phyloP scores from a whole-genome alignment of 2,797 vertebrate species.

The Gallinago solitaria region DNA sequence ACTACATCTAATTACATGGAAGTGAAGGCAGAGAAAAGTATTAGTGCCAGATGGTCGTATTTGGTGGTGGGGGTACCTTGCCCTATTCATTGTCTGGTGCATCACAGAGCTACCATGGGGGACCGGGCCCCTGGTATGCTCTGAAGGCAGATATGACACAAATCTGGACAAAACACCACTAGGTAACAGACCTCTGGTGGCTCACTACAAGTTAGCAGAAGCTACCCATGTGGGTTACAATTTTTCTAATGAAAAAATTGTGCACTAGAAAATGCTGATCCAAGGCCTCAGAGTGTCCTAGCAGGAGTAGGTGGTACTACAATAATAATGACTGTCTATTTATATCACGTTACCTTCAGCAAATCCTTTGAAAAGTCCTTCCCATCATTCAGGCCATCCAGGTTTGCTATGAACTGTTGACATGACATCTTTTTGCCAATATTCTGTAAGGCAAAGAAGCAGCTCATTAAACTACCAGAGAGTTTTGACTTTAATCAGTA shows the following conservation, averaged over 20 bases:
- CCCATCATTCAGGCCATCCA: constrained; percentile 92
- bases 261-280: background rate
- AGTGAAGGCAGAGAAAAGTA: background rate
- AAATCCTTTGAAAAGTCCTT: constrained; percentile 95
- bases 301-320: background rate
- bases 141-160: background rate
- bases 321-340: background rate
- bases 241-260: background rate
- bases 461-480: background rate
- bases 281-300: background rate
- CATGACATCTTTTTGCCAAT: constrained; percentile 99
- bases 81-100: background rate
- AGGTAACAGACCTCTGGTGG: background rate
- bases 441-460: constrained; percentile 83
- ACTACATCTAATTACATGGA: background rate
- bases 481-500: background rate
- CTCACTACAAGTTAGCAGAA: background rate
- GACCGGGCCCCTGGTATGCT: background rate
- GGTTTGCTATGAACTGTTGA: constrained; percentile 94
- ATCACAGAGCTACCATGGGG: background rate
- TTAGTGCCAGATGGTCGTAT: background rate
- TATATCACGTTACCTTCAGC: constrained; percentile 85
- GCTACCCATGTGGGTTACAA: background rate
- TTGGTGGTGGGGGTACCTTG: background rate
- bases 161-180: background rate